Base-by-base conservation (phyloP, 2,797 vertebrate genomes). In the Rachycentron canadum region DNA sequence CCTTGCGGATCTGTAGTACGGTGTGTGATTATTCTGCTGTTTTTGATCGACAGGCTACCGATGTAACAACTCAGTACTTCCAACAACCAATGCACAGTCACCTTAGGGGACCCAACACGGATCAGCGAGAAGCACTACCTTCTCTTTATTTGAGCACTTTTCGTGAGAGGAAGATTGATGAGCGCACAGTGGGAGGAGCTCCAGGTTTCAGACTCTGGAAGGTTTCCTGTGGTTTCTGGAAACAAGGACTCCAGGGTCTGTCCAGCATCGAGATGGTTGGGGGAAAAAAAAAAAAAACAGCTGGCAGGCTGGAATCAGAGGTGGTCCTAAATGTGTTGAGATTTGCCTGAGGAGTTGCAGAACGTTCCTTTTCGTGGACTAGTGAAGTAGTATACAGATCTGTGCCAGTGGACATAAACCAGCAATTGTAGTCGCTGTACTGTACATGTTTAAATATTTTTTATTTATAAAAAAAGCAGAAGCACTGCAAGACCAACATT, bases 401-500 rank as follows among this genome's bases (percentile, higher is more conserved):
- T 64, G 62, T 88, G 83, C 88, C 85, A 82, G 84, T 71, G 77
- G 85, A 73, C 56, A 52, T 50, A 77, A 49, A 85, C 85, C 89
- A 87, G 89, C 89, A 86, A 60, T 69, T 80, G 32, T 88, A 88
- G 88, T 88, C 69, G 10, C 64, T 86, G 88, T 93, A 92, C 88
- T 93, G 92, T 93, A 88, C 21, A 87, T 92, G 91, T 91, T 93
- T 80, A 85, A 82, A 70, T 93, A 10, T n/a, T 79, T 89, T 93
- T 92, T 92, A 95, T 93, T 95, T 95, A 95, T 95, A 82, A 84
- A 89, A 78, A 85, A 89, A 86, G 86, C 75, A 72, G 82, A 95
- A 93, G 94, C 93, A 95, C 94, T 95, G 95, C 87, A 89, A 90
- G 92, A 94, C 93, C 91, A 94, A 93, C 78, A 14, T 86, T 93